Evolutionary conservation across 2,888 invertebrate species (phyloP), one percentile per base, ranked within the genome.

Genomic region (Ganaspis brasiliensis): DNA sequence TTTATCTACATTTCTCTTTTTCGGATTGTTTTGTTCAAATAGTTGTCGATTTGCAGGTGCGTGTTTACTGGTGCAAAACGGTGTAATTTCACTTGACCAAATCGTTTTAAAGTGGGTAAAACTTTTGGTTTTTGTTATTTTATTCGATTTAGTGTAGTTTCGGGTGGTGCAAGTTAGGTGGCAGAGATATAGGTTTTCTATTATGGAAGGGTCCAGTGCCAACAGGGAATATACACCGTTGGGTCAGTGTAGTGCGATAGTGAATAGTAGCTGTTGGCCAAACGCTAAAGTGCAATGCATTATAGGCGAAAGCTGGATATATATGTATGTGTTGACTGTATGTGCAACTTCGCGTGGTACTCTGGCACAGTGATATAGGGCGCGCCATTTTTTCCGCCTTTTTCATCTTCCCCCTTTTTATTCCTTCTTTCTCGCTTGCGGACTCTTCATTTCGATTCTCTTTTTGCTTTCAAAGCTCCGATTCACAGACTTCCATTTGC

Each of bases 401-500:
- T 55, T 72, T 72, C 72, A 55, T 72, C 56, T 72, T 21, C 26
- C 14, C n/a, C 35, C 2, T 12, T 71, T 16, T 52, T 6, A n/a
- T 40, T 45, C 70, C n/a, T n/a, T 31, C 19, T 52, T 21, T 56
- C 35, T 35, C 55, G 31, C 72, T 37, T 72, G 35, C 55, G 24
- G 67, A 45, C 45, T 63, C 35, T 45, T 45, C 57, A 74, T 75
- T 72, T 75, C 52, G 63, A 59, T 52, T 31, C 72, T 59, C 37
- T 61, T 57, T 57, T 49, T 52, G 61, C 35, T 57, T 57, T 26
- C 31, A 56, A 71, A 70, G 56, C 63, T 35, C 35, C 49, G 31
- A 67, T 72, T 63, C 76, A 63, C 67, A 72, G 80, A 77, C 80
- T 76, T 79, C 81, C 81, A 81, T 81, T 81, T 81, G 74, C 81